These are phyloP conservation scores for Chironomus striatipennis DNA, from an alignment of 1,140 invertebrate genomes.

Conservation along the genomic window DNA sequence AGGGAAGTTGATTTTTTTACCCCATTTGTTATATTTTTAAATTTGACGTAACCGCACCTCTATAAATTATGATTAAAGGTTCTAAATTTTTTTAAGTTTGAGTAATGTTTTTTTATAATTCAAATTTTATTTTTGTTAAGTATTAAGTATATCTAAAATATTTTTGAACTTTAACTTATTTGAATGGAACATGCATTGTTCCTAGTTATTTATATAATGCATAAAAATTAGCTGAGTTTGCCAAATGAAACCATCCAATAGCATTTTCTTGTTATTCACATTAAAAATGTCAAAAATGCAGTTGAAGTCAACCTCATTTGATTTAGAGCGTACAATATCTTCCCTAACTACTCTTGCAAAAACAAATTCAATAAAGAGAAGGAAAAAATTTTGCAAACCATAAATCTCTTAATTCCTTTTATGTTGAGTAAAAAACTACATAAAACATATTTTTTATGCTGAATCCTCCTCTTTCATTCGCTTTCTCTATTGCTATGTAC, in stretches of 20 bases:
- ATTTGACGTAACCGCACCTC: constrained; percentile 18
- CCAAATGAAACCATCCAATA: too few relatives aligned
- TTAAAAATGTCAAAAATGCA: neutral
- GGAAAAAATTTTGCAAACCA: constrained; percentile 14
- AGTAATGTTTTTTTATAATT: too few relatives aligned
- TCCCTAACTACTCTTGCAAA: neutral
- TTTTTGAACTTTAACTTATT: neutral
- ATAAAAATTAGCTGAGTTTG: too few relatives aligned
- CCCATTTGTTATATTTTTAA: neutral
- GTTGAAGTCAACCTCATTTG: constrained; percentile 1
- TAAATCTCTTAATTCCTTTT: constrained; percentile 23
- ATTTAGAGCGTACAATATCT: neutral
- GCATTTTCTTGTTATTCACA: too few relatives aligned
- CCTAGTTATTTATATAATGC: too few relatives aligned
- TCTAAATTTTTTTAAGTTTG: too few relatives aligned
- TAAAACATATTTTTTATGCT: constrained; percentile 23
- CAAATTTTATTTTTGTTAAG: too few relatives aligned
- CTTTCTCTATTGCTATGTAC: neutral
- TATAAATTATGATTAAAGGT: constrained; percentile 1
- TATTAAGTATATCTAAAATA: neutral
- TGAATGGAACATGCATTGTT: too few relatives aligned
- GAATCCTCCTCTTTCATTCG: neutral
- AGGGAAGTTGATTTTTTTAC: neutral
- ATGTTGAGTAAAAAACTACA: neutral
- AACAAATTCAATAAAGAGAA: neutral